These are phyloP conservation scores for Thaumatotibia leucotreta DNA, from an alignment of 1,140 invertebrate genomes.

Conservation along the genomic window DNA sequence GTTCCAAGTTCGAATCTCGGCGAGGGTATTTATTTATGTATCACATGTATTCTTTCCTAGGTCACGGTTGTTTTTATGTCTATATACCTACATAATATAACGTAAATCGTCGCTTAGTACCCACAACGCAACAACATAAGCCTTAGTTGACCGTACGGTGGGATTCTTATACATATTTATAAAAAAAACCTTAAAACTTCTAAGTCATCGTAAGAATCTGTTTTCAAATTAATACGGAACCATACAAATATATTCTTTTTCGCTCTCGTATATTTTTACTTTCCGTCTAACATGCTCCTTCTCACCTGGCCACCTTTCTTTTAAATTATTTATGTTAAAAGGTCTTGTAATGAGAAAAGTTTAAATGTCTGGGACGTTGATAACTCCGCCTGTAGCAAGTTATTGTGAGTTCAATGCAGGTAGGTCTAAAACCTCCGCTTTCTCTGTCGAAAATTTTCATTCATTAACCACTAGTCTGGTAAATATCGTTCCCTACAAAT, in stretches of 20 bases:
- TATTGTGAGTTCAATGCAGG: constrained; percentile 1
- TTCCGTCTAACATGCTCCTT: background rate
- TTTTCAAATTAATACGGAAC: background rate
- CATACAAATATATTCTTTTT: background rate
- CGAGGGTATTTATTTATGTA: no score
- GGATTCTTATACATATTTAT: no score
- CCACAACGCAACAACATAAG: no score
- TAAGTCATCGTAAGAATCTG: background rate
- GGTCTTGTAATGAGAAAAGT: constrained; percentile 11
- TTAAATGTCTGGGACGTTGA: constrained; percentile 5
- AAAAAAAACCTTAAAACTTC: no score
- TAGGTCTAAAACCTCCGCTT: background rate
- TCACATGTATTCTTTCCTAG: no score
- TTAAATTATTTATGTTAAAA: constrained; percentile 3
- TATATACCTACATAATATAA: no score
- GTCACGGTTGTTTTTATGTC: no score
- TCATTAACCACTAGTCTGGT: no score
- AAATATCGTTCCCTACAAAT: no score
- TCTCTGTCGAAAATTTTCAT: background rate
- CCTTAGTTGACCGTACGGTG: no score
- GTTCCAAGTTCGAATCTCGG: no score
- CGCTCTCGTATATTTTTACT: background rate
- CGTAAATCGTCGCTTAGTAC: no score
- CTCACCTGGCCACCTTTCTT: constrained; percentile 10
- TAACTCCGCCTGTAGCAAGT: background rate